Percentiles rank a stretch among this genome's conserved stretches.
These are phyloP conservation scores for Mythimna albipuncta DNA, from an alignment of 2,888 invertebrate genomes.

Conservation along the genomic window DNA sequence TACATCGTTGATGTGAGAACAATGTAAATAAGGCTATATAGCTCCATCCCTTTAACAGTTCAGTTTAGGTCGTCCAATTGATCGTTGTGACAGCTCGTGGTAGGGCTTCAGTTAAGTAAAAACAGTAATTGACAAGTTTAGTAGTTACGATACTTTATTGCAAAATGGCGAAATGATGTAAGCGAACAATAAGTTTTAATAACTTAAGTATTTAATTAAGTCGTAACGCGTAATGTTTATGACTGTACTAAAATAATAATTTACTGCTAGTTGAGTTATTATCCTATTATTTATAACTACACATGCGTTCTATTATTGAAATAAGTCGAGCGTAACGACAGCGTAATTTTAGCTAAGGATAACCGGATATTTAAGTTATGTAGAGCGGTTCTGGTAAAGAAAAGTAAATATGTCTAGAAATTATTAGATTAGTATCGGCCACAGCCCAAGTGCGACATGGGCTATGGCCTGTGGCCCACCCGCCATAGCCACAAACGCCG, in stretches of 20 bases:
- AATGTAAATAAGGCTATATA: too few species aligned
- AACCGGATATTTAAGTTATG: constrained; percentile 22
- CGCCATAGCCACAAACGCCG: too few species aligned
- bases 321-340: constrained; percentile 28
- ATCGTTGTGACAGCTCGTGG: too few species aligned
- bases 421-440: neutral
- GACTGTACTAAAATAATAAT: constrained; percentile 37
- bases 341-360: constrained; percentile 46
- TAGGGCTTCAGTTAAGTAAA: constrained; percentile 10
- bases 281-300: constrained; percentile 42
- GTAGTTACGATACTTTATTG: constrained; percentile 2
- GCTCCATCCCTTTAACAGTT: too few species aligned
- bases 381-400: neutral
- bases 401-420: neutral
- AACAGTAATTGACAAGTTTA: constrained; percentile 24
- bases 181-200: constrained; percentile 35
- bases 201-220: constrained; percentile 35
- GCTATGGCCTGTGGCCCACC: too few species aligned
- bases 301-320: constrained; percentile 18
- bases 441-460: too few species aligned
- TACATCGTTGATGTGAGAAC: too few species aligned
- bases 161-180: constrained; percentile 21
- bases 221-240: constrained; percentile 37
- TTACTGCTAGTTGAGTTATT: constrained; percentile 38
- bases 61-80: too few species aligned